These are phyloP conservation scores for Mormyrus lacerda DNA, from an alignment of 2,113 vertebrate genomes.

Conservation along the genomic window DNA sequence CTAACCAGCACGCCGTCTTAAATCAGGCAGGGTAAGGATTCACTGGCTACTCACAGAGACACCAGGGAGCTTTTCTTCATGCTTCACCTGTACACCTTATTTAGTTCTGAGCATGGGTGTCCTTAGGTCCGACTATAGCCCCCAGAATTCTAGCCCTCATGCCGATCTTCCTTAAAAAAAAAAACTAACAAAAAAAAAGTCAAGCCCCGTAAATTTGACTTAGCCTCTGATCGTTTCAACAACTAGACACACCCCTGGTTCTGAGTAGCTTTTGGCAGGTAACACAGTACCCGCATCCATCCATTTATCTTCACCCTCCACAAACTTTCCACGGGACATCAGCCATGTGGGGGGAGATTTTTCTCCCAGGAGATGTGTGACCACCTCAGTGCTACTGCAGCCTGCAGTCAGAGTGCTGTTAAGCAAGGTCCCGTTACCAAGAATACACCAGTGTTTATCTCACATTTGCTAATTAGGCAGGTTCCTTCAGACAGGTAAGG, in stretches of 20 bases:
- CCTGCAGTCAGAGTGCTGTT: background rate
- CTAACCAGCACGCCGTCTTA: background rate
- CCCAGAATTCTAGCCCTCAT: background rate
- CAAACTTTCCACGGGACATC: background rate
- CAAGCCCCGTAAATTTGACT: too few relatives aligned
- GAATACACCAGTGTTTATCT: background rate
- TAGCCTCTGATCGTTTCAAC: too few relatives aligned
- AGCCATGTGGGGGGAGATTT: background rate
- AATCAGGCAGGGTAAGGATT: background rate
- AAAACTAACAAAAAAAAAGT: too few relatives aligned
- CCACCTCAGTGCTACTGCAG: background rate
- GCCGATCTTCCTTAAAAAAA: too few relatives aligned
- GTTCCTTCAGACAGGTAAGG: background rate
- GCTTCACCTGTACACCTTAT: background rate
- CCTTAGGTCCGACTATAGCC: too few relatives aligned
- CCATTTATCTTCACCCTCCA: background rate
- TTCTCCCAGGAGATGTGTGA: background rate
- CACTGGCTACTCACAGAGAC: background rate
- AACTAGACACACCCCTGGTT: background rate
- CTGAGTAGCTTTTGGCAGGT: background rate
- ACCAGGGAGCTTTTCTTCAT: background rate
- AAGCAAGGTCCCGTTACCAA: background rate
- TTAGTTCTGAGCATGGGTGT: background rate
- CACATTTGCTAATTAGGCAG: background rate
- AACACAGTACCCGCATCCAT: background rate